phyloP scores from a whole-genome alignment of 2,888 invertebrate genomes.

The Diadromus collaris region DNA sequence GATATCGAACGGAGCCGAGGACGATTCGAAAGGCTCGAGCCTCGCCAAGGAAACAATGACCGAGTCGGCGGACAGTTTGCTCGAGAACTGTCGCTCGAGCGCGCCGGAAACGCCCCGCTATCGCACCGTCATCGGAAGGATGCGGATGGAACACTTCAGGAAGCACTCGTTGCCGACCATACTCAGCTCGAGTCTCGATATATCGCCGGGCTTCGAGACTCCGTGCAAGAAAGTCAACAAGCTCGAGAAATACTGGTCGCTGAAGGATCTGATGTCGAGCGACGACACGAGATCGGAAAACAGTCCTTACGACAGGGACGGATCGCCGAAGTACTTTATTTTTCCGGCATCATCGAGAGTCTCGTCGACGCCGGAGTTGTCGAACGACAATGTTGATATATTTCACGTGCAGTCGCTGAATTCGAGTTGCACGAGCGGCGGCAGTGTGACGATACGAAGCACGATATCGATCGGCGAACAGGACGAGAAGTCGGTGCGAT shows the following conservation, averaged over 20 bases:
- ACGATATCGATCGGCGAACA: slow-evolving; percentile 68
- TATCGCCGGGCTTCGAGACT: slow-evolving; percentile 60
- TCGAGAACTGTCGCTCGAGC: slow-evolving; percentile 40
- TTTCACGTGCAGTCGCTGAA: slow-evolving; percentile 64
- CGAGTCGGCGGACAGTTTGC: slow-evolving; percentile 64
- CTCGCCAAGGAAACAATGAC: slow-evolving; percentile 63
- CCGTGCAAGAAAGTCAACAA: slow-evolving; percentile 67
- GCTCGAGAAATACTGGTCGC: slow-evolving; percentile 74
- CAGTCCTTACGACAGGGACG: slow-evolving; percentile 49
- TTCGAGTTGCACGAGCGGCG: slow-evolving; percentile 47
- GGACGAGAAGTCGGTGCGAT: slow-evolving; percentile 41
- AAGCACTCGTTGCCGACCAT: slow-evolving; percentile 72
- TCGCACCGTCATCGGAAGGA: slow-evolving; percentile 61
- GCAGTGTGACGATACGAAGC: slow-evolving; percentile 67
- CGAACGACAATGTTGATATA: slow-evolving; percentile 62
- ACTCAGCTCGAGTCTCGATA: slow-evolving; percentile 65
- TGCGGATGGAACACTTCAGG: slow-evolving; percentile 69
- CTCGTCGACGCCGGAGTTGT: slow-evolving; percentile 73
- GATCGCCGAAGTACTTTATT: slow-evolving; percentile 68
- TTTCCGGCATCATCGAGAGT: slow-evolving; percentile 72
- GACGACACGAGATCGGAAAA: slow-evolving; percentile 63
- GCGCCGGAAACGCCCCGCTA: slow-evolving; percentile 57
- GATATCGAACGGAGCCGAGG: slow-evolving; percentile 26
- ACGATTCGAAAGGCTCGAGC: slow-evolving; percentile 39
- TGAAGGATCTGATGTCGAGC: slow-evolving; percentile 72